These are phyloP conservation scores for Atlantisia rogersi DNA, from an alignment of 2,113 vertebrate species.

Conservation along the genomic window DNA sequence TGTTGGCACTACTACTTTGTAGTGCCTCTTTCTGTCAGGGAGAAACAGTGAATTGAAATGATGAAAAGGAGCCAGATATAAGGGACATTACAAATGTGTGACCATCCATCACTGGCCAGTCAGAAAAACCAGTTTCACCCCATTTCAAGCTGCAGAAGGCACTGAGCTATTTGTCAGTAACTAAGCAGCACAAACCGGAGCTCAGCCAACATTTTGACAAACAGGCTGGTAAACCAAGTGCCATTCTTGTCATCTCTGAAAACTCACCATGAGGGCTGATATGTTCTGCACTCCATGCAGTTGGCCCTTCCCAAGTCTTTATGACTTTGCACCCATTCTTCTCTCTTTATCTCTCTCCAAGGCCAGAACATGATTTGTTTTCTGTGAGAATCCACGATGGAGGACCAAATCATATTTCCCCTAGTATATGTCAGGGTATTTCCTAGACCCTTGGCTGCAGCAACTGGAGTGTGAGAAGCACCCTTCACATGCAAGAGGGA, in stretches of 20 bases:
- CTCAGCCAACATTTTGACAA: neutral
- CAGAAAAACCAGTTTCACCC: neutral
- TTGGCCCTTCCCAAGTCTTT: neutral
- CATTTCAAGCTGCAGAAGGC: constrained; percentile 3
- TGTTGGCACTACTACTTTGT: neutral
- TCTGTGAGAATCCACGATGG: neutral
- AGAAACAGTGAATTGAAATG: neutral
- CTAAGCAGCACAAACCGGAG: neutral
- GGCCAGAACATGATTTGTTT: neutral
- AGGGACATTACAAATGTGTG: neutral
- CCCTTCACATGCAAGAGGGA: neutral
- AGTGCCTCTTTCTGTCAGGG: neutral
- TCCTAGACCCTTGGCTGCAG: neutral
- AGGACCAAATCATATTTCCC: neutral
- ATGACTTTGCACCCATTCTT: neutral
- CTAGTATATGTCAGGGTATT: neutral
- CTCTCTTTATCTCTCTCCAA: neutral
- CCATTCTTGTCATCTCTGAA: neutral
- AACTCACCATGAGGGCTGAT: neutral
- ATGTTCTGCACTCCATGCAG: neutral
- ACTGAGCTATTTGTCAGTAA: constrained; percentile 7
- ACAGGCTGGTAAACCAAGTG: neutral
- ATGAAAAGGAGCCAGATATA: neutral
- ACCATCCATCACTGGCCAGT: neutral
- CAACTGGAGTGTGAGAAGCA: neutral